Evolutionary conservation across 2,888 invertebrate species (phyloP).

Genomic region (Sesamia inferens): DNA sequence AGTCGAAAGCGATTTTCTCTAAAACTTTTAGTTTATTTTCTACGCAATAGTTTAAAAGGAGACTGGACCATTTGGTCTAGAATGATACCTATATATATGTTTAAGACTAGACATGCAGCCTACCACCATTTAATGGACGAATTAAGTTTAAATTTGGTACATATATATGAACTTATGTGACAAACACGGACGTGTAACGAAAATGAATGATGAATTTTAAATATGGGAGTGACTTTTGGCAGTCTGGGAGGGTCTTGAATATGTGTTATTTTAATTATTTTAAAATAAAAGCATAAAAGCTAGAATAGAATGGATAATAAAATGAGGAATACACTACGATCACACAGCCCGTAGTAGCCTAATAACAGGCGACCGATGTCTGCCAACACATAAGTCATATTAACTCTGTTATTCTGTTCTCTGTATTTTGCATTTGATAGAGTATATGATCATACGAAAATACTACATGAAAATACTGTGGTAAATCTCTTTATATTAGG

Average conservation of each 20-base stretch:
- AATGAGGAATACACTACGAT: too few relatives aligned
- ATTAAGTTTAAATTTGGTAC: too few relatives aligned
- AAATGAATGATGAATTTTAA: neutral
- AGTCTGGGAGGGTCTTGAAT: neutral
- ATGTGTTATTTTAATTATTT: neutral
- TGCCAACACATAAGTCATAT: too few relatives aligned
- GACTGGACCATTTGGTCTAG: neutral
- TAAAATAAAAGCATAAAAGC: neutral
- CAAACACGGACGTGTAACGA: too few relatives aligned
- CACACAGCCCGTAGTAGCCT: too few relatives aligned
- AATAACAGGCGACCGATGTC: too few relatives aligned
- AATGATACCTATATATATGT: neutral
- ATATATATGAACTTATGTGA: too few relatives aligned
- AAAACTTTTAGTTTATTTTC: neutral
- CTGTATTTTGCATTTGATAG: neutral
- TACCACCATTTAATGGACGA: too few relatives aligned
- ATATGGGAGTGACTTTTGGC: neutral
- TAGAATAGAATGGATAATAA: neutral
- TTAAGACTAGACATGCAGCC: neutral
- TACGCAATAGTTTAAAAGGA: slow-evolving; percentile 3
- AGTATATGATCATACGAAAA: too few relatives aligned
- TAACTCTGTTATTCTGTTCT: neutral
- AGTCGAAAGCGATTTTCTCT: neutral
- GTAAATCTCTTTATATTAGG: neutral
- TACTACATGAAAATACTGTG: neutral